Percentiles rank a stretch among this genome's conserved stretches.
phyloP scores from a whole-genome alignment of 2,888 invertebrate genomes.

The Rosalia funebris region DNA sequence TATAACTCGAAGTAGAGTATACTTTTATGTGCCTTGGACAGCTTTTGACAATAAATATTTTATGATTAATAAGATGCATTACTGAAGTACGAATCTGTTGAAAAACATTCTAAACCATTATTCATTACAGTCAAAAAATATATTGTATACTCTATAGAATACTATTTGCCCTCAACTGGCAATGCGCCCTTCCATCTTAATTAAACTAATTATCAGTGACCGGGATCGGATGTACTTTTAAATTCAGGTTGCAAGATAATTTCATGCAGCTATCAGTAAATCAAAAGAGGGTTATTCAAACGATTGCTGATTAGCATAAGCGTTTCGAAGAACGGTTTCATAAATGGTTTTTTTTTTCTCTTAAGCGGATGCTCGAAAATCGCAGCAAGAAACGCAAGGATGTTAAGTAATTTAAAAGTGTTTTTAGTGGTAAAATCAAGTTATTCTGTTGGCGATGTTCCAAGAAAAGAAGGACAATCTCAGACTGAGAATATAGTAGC shows the following conservation, averaged over 20 bases:
- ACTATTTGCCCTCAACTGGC: no score
- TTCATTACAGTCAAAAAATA: no score
- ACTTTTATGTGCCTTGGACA: no score
- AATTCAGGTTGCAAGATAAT: constrained; percentile 13
- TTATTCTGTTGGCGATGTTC: constrained; percentile 39
- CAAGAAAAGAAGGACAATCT: constrained; percentile 26
- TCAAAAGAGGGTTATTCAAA: constrained; percentile 31
- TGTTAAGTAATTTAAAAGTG: constrained; percentile 43
- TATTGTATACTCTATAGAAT: no score
- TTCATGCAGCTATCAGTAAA: constrained; percentile 15
- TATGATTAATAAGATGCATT: no score
- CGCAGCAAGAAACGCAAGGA: constrained; percentile 40
- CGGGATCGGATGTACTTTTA: constrained; percentile 19
- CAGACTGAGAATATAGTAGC: constrained; percentile 9
- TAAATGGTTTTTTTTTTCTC: constrained; percentile 42
- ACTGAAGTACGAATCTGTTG: no score
- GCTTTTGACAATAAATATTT: no score
- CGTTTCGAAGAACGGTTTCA: constrained; percentile 21
- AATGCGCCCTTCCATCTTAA: no score
- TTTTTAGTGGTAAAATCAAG: constrained; percentile 41
- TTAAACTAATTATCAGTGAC: constrained; percentile 18
- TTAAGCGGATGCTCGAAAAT: constrained; percentile 38
- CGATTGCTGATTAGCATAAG: constrained; percentile 37
- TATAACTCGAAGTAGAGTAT: no score
- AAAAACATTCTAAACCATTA: no score